Evolutionary conservation across 2,113 vertebrate species (phyloP).

Genomic region (Tragelaphus buxtoni): DNA sequence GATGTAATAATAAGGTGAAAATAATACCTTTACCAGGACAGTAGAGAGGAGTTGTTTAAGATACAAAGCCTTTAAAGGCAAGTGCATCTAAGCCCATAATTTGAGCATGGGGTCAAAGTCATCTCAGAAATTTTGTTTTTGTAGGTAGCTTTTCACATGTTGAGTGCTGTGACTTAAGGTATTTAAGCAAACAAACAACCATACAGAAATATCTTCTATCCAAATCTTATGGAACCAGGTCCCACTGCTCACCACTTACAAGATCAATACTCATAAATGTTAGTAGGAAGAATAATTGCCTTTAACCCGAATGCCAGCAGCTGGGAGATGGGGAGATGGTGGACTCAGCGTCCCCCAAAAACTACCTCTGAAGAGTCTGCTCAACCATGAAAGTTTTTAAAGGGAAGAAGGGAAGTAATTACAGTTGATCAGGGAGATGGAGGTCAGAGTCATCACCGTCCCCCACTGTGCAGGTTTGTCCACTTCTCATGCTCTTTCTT

Average conservation of each 20-base stretch:
- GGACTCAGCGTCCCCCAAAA: neutral
- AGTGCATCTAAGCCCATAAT: conserved; percentile 76
- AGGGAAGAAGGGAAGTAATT: neutral
- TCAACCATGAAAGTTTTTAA: neutral
- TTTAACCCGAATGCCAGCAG: neutral
- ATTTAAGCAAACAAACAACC: neutral
- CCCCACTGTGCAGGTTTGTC: neutral
- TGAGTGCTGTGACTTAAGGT: neutral
- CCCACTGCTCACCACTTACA: neutral
- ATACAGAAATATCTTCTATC: neutral
- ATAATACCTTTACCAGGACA: conserved; percentile 91
- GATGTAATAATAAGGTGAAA: conserved; percentile 90
- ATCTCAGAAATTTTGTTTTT: conserved; percentile 78
- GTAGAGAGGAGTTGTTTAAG: conserved; percentile 90
- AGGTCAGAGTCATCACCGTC: accelerated
- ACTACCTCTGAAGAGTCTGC: neutral
- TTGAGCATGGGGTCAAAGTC: conserved; percentile 87
- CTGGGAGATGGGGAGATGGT: neutral
- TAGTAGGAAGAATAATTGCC: neutral
- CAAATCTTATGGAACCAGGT: neutral
- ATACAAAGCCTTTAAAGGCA: conserved; percentile 82
- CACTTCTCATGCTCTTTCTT: neutral
- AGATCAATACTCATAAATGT: neutral
- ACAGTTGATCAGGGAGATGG: neutral
- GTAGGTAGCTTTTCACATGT: conserved; percentile 22